Evolutionary conservation across 64 coral and sea anemone species (phyloP).

Genomic region (Montipora foliosa): DNA sequence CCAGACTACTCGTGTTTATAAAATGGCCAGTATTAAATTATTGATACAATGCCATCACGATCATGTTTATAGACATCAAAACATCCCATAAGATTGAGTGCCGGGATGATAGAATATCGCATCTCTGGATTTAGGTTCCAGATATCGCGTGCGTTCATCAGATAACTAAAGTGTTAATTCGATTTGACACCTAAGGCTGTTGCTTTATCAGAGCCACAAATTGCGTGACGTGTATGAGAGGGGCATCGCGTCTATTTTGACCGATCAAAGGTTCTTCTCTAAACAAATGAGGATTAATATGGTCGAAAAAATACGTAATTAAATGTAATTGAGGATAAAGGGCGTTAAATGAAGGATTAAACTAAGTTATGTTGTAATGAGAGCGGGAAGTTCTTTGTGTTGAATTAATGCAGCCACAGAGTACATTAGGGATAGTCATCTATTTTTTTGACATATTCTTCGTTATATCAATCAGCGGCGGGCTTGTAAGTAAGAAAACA

Average conservation of each 20-base stretch:
- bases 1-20: no score
- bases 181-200: slow-evolving; percentile 9
- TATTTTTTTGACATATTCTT: not conserved
- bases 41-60: not conserved
- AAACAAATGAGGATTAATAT: not conserved
- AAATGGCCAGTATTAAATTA: no score
- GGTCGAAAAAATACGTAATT: slow-evolving; percentile 1
- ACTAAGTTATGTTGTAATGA: not conserved
- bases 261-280: not conserved
- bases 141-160: slow-evolving; percentile 24
- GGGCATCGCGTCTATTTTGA: not conserved
- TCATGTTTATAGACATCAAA: not conserved
- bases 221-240: not conserved
- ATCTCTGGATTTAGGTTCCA: not conserved
- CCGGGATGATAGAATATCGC: not conserved
- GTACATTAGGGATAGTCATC: not conserved
- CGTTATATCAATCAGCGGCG: not conserved
- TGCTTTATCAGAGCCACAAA: not conserved
- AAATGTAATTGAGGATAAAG: not conserved
- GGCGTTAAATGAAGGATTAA: not conserved
- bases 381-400: not conserved
- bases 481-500: not conserved
- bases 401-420: not conserved
- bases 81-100: not conserved
- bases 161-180: slow-evolving; percentile 33